phyloP scores from a whole-genome alignment of 2,797 vertebrate species.

The Pitangus sulphuratus region DNA sequence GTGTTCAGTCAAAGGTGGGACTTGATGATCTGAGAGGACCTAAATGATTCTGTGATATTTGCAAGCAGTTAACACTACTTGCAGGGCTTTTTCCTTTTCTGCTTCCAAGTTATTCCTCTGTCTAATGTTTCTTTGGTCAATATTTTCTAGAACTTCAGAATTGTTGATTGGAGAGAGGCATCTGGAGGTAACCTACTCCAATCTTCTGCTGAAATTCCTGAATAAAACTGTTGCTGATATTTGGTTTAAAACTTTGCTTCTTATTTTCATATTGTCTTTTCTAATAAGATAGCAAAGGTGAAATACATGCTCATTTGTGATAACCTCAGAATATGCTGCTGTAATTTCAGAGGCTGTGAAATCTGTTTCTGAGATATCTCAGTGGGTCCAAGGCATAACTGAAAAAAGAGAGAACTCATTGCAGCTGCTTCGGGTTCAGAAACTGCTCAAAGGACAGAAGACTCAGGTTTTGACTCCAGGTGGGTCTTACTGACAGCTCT shows the following conservation, averaged over 20 bases:
- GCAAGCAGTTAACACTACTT: background rate
- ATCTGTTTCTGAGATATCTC: constrained; percentile 61
- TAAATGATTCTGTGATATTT: background rate
- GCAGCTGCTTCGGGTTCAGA: constrained; percentile 76
- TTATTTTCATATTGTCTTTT: background rate
- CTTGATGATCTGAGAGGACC: too few relatives aligned
- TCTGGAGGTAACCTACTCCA: background rate
- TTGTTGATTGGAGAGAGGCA: background rate
- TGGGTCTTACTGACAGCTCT: background rate
- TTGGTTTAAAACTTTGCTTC: background rate
- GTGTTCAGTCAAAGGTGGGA: background rate
- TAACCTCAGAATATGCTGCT: background rate
- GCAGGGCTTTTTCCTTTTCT: background rate
- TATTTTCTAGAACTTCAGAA: background rate
- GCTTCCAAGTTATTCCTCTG: background rate
- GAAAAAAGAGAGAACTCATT: constrained; percentile 70
- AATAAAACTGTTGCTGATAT: background rate
- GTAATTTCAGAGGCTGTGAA: constrained; percentile 69
- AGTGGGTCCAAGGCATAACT: constrained; percentile 44
- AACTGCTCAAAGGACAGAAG: constrained; percentile 76
- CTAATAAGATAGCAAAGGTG: background rate
- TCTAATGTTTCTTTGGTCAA: background rate
- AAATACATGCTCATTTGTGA: background rate
- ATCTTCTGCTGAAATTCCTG: background rate
- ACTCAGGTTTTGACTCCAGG: constrained; percentile 70